phyloP scores from a whole-genome alignment of 2,888 invertebrate genomes.

The Drosophila paranaensis region DNA sequence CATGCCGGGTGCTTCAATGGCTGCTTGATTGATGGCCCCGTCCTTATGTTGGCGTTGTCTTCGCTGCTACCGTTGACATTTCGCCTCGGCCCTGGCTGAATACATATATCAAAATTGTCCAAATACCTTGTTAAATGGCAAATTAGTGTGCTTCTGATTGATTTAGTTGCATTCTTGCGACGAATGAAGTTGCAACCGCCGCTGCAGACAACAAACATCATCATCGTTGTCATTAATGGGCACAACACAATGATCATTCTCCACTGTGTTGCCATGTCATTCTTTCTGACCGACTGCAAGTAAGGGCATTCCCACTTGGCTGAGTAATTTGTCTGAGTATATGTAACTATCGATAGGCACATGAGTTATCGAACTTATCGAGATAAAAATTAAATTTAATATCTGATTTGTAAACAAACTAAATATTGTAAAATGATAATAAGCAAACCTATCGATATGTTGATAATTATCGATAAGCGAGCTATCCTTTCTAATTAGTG shows the following conservation, averaged over 20 bases:
- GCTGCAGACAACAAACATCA: constrained; percentile 52
- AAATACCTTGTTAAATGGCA: constrained; percentile 84
- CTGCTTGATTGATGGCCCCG: constrained; percentile 73
- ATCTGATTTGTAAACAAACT: background rate
- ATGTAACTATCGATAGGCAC: background rate
- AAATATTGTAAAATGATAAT: background rate
- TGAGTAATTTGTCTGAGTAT: background rate
- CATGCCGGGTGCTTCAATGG: constrained; percentile 37
- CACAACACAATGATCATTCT: constrained; percentile 7
- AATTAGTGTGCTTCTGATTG: constrained; percentile 84
- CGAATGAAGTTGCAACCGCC: constrained; percentile 77
- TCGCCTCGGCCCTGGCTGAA: constrained; percentile 68
- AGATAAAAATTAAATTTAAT: background rate
- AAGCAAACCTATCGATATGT: background rate
- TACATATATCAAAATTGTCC: constrained; percentile 84
- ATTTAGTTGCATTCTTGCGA: constrained; percentile 80
- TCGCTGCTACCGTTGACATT: constrained; percentile 74
- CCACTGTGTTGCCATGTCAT: constrained; percentile 30
- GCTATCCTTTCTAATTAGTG: background rate
- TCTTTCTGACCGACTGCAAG: background rate
- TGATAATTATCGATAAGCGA: background rate
- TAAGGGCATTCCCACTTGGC: constrained; percentile 19
- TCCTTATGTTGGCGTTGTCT: constrained; percentile 55
- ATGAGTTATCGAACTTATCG: background rate
- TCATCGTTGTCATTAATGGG: constrained; percentile 15